Base-by-base conservation (phyloP, 1,140 invertebrate species). In the Brachionus asplanchnoidis region DNA sequence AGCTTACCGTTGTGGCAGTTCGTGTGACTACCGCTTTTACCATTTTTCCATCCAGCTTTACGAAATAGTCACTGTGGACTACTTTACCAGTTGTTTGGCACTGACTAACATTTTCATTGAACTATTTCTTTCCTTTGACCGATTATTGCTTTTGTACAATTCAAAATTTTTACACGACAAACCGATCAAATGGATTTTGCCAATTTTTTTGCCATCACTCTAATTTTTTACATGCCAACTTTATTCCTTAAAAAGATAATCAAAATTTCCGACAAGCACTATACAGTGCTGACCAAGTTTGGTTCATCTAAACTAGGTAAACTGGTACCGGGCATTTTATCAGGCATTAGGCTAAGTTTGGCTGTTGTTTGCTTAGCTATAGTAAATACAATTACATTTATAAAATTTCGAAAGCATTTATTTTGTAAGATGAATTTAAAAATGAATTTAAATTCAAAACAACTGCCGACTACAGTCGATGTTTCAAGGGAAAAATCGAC, bases 331-430 rank as follows among this genome's bases (percentile, higher is more conserved):
- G 73, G 5, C 1, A 77, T 77, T 26, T 77, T 77, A 50, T 77
- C 73, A 8, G 73, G 73, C 46, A 14, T 77, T 50, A 20, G 73
- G 2, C 11, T 77, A 0, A 26, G 32, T 77, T 20, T 77, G 11
- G 44, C 46, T 3, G 5, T 77, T 12, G 12, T 77, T 28, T 77
- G 73, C 46, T 50, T 77, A 53, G 46, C 73, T 26, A 77, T 77
- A 2, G 17, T 77, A 50, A 77, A 77, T 11, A 46, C n/a, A 26
- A 26, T 77, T 46, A 50, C 42, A 17, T 77, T 77, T 50, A 26
- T 77, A 11, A 23, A 77, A 77, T 77, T 77, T 50, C 40, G 44
- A n/a, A 77, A 77, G 14, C 73, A 50, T 50, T 77, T 77, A 77
- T 46, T 46, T 50, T 26, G 20, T 26, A 77, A 77, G 17, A 26